phyloP scores from a whole-genome alignment of 2,797 vertebrate genomes.

The Apogon talboti region DNA sequence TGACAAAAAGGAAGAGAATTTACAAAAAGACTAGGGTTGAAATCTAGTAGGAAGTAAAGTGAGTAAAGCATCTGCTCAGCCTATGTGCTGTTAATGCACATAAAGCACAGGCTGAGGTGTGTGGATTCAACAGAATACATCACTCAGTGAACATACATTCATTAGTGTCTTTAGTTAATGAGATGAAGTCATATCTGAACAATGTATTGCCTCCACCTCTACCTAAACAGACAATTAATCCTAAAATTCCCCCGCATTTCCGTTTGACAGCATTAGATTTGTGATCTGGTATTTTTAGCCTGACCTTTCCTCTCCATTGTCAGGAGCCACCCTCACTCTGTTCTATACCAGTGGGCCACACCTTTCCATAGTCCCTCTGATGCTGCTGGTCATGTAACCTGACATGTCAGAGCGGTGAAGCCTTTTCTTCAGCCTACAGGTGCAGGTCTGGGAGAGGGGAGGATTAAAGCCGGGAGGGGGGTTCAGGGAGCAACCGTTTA shows the following conservation, averaged over 20 bases:
- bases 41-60: too few species aligned
- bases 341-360: conserved; percentile 35
- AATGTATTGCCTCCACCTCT: too few species aligned
- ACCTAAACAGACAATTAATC: background rate
- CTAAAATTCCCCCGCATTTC: background rate
- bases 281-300: conserved; percentile 38
- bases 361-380: conserved; percentile 33
- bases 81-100: too few species aligned
- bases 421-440: background rate
- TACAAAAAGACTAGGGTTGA: too few species aligned
- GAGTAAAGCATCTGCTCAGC: too few species aligned
- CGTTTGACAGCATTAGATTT: background rate
- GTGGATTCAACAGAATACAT: too few species aligned
- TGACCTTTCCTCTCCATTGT: conserved; percentile 34
- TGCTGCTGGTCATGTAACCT: background rate
- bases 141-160: too few species aligned
- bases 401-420: conserved; percentile 18
- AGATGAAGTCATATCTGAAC: too few species aligned
- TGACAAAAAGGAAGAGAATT: too few species aligned
- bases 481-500: conserved; percentile 35
- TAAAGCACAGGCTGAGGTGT: too few species aligned
- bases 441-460: background rate
- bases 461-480: conserved; percentile 18
- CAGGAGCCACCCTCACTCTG: background rate
- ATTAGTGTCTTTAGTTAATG: too few species aligned